Conservation (phyloP, 2,888 invertebrate species). For the Eubasilissa splendida region DNA sequence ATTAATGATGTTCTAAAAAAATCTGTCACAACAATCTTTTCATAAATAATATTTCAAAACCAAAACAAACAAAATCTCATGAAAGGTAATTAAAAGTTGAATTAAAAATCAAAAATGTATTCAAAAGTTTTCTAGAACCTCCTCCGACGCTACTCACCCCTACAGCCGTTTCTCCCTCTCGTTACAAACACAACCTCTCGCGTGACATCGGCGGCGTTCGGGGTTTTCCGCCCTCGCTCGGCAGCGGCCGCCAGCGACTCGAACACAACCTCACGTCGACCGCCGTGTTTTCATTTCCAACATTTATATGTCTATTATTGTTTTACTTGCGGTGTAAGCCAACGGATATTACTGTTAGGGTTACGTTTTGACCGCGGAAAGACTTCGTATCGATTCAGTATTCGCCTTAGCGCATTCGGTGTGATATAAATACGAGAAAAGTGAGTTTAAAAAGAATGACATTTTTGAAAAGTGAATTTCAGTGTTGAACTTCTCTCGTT, state of each 20-base stretch:
- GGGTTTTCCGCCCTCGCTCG: slow-evolving; percentile 46
- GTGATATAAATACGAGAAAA: slow-evolving; percentile 32
- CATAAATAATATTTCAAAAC: slow-evolving; percentile 1
- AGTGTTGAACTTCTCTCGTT: slow-evolving; percentile 31
- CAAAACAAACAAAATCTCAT: slow-evolving; percentile 13
- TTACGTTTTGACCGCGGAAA: slow-evolving; percentile 42
- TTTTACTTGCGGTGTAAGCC: slow-evolving; percentile 55
- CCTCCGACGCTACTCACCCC: slow-evolving; percentile 11
- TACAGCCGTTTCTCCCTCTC: slow-evolving; percentile 21
- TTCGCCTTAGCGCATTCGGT: neutral
- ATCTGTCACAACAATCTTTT: slow-evolving; percentile 32
- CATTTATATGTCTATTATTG: slow-evolving; percentile 58
- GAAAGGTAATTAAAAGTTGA: slow-evolving; percentile 44
- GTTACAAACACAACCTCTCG: slow-evolving; percentile 45
- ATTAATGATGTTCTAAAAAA: slow-evolving; percentile 7
- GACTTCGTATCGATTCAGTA: slow-evolving; percentile 32
- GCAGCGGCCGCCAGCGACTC: slow-evolving; percentile 34
- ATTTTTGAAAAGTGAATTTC: slow-evolving; percentile 13
- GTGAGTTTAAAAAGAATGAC: slow-evolving; percentile 29
- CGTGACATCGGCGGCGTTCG: slow-evolving; percentile 46
- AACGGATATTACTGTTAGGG: slow-evolving; percentile 38
- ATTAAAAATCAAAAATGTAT: slow-evolving; percentile 42
- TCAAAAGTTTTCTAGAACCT: slow-evolving; percentile 34
- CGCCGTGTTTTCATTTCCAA: slow-evolving; percentile 57
- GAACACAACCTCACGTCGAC: slow-evolving; percentile 44